Evolutionary conservation across 2,797 vertebrate genomes (phyloP).

Genomic region (Rhincodon typus): DNA sequence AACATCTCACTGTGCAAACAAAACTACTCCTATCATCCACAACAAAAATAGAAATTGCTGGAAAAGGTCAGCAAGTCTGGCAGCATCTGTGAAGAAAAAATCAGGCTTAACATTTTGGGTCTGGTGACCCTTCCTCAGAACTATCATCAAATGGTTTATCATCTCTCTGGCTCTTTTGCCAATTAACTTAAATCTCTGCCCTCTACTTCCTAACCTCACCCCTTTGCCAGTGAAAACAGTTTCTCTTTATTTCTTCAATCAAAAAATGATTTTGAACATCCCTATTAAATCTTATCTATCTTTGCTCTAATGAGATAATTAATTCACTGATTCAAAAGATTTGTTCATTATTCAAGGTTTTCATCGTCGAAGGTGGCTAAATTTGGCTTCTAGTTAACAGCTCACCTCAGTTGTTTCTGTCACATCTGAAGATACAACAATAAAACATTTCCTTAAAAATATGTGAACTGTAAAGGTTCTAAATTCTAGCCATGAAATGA

Average conservation of each 20-base stretch:
- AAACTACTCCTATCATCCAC: background rate
- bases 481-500: background rate
- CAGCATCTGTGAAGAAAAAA: no score
- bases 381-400: background rate
- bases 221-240: background rate
- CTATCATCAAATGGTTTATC: no score
- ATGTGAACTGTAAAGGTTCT: background rate
- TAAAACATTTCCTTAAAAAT: background rate
- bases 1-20: background rate
- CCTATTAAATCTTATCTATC: background rate
- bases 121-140: no score
- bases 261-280: background rate
- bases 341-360: background rate
- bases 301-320: background rate
- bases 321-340: background rate
- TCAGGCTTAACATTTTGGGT: no score
- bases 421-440: background rate
- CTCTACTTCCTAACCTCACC: background rate
- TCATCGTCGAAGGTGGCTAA: no score
- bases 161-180: background rate
- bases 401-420: background rate
- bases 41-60: no score
- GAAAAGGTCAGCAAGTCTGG: no score
- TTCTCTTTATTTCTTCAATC: background rate
- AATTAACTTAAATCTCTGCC: background rate